phyloP scores from a whole-genome alignment of 2,888 invertebrate genomes.

The Marronus borbonicus region DNA sequence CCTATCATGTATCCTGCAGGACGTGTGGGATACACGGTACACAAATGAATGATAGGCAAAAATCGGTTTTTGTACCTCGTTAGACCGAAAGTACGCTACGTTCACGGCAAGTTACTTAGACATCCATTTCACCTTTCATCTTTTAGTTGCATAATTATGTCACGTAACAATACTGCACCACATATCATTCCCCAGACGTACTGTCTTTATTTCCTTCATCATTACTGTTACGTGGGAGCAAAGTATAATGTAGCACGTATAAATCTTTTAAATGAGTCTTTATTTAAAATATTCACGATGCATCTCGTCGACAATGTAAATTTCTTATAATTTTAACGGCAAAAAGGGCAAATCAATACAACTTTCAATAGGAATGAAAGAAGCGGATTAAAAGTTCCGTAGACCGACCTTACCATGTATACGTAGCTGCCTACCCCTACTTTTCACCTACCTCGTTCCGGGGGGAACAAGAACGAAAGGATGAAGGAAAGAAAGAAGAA shows the following conservation, averaged over 20 bases:
- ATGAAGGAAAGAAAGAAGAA: slow-evolving; percentile 17
- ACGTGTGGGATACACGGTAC: too few species aligned
- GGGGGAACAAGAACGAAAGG: background rate
- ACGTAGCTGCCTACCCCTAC: background rate
- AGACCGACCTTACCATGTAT: background rate
- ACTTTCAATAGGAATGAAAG: slow-evolving; percentile 25
- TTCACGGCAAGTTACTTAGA: too few species aligned
- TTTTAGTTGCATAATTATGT: too few species aligned
- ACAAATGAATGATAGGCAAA: too few species aligned
- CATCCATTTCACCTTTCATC: too few species aligned
- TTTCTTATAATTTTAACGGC: slow-evolving; percentile 13
- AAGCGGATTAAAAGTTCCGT: slow-evolving; percentile 27
- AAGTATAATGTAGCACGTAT: background rate
- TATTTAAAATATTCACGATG: slow-evolving; percentile 8
- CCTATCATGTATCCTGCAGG: too few species aligned
- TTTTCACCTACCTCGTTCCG: slow-evolving; percentile 11
- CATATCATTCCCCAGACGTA: background rate
- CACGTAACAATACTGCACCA: background rate
- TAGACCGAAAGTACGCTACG: too few species aligned
- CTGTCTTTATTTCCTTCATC: background rate
- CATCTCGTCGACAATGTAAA: slow-evolving; percentile 7
- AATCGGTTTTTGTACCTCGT: too few species aligned
- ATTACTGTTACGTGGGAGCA: background rate
- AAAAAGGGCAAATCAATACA: background rate
- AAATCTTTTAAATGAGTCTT: background rate